Percentiles rank a stretch among this genome's conserved stretches.
Evolutionary conservation across 2,888 invertebrate species (phyloP).

Genomic region (Aplocera efformata): DNA sequence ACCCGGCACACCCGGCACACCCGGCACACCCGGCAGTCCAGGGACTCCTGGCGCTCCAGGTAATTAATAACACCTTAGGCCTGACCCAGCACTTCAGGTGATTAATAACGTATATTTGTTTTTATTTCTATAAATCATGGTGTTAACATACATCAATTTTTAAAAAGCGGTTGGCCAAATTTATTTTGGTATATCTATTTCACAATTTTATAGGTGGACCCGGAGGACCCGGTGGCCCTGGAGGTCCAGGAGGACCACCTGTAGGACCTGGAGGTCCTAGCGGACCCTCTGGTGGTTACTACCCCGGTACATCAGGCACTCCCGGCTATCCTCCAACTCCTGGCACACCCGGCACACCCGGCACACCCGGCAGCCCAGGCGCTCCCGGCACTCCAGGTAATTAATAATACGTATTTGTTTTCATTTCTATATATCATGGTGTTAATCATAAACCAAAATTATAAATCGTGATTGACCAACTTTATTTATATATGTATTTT

Average conservation of each 20-base stretch:
- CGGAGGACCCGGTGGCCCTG: constrained; percentile 32
- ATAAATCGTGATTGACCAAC: too few relatives aligned
- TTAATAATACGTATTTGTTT: too few relatives aligned
- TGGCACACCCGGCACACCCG: constrained; percentile 28
- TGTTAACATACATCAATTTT: too few relatives aligned
- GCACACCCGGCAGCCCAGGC: constrained; percentile 13
- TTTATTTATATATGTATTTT: not conserved
- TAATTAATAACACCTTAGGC: too few relatives aligned
- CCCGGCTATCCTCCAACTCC: constrained; percentile 37
- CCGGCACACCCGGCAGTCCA: constrained; percentile 30
- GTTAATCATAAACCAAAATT: too few relatives aligned
- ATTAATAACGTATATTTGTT: too few relatives aligned
- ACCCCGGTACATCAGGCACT: constrained; percentile 42
- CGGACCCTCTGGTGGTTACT: constrained; percentile 23
- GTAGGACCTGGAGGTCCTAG: constrained; percentile 31
- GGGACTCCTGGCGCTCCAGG: constrained; percentile 29
- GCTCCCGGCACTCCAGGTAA: constrained; percentile 11
- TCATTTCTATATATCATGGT: too few relatives aligned
- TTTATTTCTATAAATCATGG: too few relatives aligned
- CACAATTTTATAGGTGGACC: constrained; percentile 26
- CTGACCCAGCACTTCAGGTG: too few relatives aligned
- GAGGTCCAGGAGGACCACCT: constrained; percentile 23
- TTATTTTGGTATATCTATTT: too few relatives aligned
- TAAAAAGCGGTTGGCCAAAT: too few relatives aligned
- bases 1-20: constrained; percentile 42